Evolutionary conservation across 1,140 invertebrate species (phyloP), one percentile per base, ranked within the genome.

Genomic region (Chrysomallon squamiferum): DNA sequence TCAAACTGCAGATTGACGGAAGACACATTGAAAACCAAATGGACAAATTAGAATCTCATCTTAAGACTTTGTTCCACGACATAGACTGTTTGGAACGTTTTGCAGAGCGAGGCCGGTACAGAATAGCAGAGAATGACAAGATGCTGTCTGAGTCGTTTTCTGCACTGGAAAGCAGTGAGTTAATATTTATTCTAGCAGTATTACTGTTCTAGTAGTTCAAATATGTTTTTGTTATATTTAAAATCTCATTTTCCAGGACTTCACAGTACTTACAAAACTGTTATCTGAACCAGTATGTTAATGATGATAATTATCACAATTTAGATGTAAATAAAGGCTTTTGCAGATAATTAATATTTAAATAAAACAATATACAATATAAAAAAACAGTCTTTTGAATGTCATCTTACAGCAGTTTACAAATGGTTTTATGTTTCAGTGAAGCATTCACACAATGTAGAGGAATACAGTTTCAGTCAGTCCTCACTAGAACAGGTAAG

Each of bases 121-220:
- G 90, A 69, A 90, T 95, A 47, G 92, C 93, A 25, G 87, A 89
- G 67, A 87, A 90, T 67, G 91, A 95, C 43, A 88, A 87, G 69
- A 93, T 92, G 62, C 87, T 95, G 70, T 92, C 93, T 43, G 86
- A 89, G 77, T 91, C 90, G 77, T 95, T 95, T 85, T 87, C 88
- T 66, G 88, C 91, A 74, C 88, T 95, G 47, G 93, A 95, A 84
- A 89, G 90, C 86, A 91, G 93, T 94, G 84, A 85, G 69, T 61
- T 3, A 41, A 20, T 47, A 47, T 47, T n/a, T n/a, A 47, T 47
- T 22, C 18, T 5, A 47, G n/a, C n/a, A 20, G 45, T 47, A 20
- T 3, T 20, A n/a, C n/a, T 47, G 25, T 15, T n/a, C n/a, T 3
- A 22, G 45, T 47, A 20, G 6, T 47, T 15, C 15, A 47, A 20